A percentile compares a stretch with the other conserved stretches of the same genome.
Evolutionary conservation across 1,140 invertebrate species (phyloP).

Genomic region (Babylonia areolata): DNA sequence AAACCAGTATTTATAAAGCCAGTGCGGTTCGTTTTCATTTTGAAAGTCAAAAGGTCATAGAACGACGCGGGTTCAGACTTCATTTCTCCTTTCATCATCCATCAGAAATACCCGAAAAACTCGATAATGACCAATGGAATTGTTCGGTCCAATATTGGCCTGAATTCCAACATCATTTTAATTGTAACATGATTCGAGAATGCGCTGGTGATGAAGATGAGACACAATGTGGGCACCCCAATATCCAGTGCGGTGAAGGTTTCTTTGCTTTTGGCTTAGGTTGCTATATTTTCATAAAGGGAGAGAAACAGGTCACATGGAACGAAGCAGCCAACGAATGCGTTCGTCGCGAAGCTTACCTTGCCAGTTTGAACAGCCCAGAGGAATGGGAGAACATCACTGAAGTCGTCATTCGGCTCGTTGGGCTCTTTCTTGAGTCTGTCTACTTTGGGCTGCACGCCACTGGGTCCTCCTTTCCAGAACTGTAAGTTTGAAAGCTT

Average conservation of each 20-base stretch:
- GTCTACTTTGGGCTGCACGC: neutral
- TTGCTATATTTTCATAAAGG: neutral
- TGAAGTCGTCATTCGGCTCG: neutral
- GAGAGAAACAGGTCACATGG: neutral
- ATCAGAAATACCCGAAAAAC: neutral
- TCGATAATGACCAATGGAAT: neutral
- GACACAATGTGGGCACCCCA: neutral
- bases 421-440: neutral
- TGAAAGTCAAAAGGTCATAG: neutral
- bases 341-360: neutral
- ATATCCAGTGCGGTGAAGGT: neutral
- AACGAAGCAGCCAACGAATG: constrained; percentile 20
- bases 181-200: neutral
- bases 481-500: neutral
- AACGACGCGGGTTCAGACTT: neutral
- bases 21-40: neutral
- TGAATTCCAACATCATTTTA: neutral
- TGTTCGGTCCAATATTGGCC: neutral
- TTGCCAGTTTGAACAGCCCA: neutral
- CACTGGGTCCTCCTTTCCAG: neutral
- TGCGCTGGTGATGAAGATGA: neutral
- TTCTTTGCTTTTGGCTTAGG: neutral
- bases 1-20: neutral
- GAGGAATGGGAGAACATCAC: neutral
- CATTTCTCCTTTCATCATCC: constrained; percentile 1